Conservation (phyloP, 2,113 vertebrate species). For the Sprattus sprattus region DNA sequence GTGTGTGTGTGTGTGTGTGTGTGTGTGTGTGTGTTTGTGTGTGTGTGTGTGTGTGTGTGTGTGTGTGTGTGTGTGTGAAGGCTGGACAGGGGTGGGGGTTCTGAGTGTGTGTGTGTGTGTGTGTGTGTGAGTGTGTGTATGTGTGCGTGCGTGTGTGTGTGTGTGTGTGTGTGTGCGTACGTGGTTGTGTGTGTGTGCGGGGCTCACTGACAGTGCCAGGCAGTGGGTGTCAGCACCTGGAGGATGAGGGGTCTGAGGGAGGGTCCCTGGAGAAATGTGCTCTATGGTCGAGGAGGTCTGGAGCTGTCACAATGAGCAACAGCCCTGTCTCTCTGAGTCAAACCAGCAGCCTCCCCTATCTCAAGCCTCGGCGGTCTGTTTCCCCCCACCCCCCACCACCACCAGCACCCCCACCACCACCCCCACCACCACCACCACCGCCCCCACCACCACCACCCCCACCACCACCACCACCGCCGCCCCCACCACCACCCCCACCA, state of each 20-base stretch:
- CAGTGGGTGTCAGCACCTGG: conserved; percentile 40
- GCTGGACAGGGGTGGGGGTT: too few relatives aligned
- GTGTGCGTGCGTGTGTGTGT: too few relatives aligned
- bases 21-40: too few relatives aligned
- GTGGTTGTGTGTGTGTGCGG: too few relatives aligned
- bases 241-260: conserved; percentile 30
- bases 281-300: conserved; percentile 41
- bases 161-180: too few relatives aligned
- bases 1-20: too few relatives aligned
- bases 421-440: not conserved
- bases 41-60: too few relatives aligned
- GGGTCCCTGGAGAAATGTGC: conserved; percentile 45
- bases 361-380: conserved; percentile 36
- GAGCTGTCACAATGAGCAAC: conserved; percentile 54
- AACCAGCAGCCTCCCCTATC: conserved; percentile 48
- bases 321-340: conserved; percentile 51
- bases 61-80: too few relatives aligned
- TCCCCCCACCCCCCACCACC: not conserved
- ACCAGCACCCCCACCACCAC: not conserved
- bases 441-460: not conserved
- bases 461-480: not conserved
- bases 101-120: too few relatives aligned
- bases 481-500: not conserved
- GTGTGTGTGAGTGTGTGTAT: too few relatives aligned
- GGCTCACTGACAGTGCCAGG: conserved; percentile 47